Conservation (phyloP, 1,140 invertebrate species). For the Orchestia grillus region DNA sequence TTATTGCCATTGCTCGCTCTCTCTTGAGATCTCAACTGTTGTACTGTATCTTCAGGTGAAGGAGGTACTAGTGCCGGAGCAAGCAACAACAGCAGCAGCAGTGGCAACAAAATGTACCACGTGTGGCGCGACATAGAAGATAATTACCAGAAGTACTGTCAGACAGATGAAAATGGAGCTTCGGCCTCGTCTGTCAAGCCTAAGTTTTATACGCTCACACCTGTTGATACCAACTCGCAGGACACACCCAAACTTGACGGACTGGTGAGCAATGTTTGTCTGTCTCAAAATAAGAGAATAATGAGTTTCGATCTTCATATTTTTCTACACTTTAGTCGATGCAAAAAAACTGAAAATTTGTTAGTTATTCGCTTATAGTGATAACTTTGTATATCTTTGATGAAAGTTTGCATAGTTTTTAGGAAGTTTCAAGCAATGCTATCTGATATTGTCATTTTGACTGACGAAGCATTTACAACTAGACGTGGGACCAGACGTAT, state of each 20-base stretch:
- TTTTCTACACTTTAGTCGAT: background rate
- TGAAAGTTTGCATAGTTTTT: too few relatives aligned
- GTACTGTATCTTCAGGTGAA: background rate
- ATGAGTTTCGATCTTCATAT: background rate
- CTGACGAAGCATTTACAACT: too few relatives aligned
- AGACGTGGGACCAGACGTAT: too few relatives aligned
- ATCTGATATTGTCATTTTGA: too few relatives aligned
- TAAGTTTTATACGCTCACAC: slow-evolving; percentile 88
- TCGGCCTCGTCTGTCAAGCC: slow-evolving; percentile 73
- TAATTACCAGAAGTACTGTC: slow-evolving; percentile 81
- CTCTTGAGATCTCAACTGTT: background rate
- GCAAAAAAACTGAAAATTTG: background rate
- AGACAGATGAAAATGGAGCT: slow-evolving; percentile 73
- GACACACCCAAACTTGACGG: slow-evolving; percentile 92
- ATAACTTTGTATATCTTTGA: too few relatives aligned
- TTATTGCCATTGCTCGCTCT: background rate
- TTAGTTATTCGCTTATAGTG: background rate
- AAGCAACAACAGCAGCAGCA: background rate
- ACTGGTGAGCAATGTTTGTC: slow-evolving; percentile 74
- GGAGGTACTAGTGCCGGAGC: background rate
- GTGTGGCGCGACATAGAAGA: slow-evolving; percentile 77
- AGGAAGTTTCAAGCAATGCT: too few relatives aligned
- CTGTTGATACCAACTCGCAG: slow-evolving; percentile 82
- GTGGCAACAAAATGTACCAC: slow-evolving; percentile 64
- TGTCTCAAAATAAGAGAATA: background rate